Base-by-base conservation (phyloP, 2,888 invertebrate species). In the Melipona beecheii region DNA sequence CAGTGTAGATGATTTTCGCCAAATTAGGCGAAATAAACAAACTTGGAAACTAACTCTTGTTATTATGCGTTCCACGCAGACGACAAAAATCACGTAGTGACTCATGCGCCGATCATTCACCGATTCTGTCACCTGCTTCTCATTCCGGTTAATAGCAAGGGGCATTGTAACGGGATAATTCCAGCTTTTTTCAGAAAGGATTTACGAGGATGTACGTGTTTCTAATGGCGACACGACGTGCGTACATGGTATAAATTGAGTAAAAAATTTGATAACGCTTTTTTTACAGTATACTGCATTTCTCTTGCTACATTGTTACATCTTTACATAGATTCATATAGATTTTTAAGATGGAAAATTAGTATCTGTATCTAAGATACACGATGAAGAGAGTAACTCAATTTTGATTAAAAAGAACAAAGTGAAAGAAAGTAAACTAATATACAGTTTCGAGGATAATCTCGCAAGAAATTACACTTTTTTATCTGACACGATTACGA, bases 51-150 rank as follows among this genome's bases (percentile, higher is more conserved):
- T 6, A 27, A 60, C 68, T 31, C 24, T 79, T 56, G 43, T 56
- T 70, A 31, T 75, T 81, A 86, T 77, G 86, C 76, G 43, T 54
- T 31, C 43, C 72, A 31, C 58, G 50, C 17, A 54, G 71, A 75
- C 75, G 82, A 74, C 62, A 77, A 36, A 77, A 81, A 75, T 79
- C 81, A 65, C 54, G 77, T 71, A 68, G 66, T 85, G 85, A 86
- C 62, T 85, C 85, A 85, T 79, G 70, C 86, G 50, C 50, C 60
- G 74, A 68, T 69, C 68, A 71, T 74, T 81, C 69, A 36, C 36
- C 36, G 36, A 9, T 54, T 68, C 66, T 62, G 74, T 71, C 85
- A 85, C 72, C 82, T 79, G 86, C 79, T 82, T 85, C 73, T 77
- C 65, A 72, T 75, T 75, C 79, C n/a, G 66, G 27, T 49, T 71